A percentile compares a stretch with the other conserved stretches of the same genome.
Conservation (phyloP, 2,888 invertebrate species). For the Dolichopus griseipennis region DNA sequence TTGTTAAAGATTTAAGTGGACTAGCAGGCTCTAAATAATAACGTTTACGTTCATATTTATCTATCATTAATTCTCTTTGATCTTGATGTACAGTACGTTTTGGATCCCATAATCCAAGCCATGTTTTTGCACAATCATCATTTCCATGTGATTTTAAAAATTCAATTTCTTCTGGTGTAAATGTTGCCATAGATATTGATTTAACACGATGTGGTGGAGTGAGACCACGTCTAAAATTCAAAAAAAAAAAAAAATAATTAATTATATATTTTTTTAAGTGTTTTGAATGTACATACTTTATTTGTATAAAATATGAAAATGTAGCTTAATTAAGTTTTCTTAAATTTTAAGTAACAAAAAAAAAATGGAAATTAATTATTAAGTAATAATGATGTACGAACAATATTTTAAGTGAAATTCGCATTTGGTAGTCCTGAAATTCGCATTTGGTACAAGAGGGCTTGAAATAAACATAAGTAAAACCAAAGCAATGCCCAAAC, state of each 20-base stretch:
- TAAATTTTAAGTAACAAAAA: too few species aligned
- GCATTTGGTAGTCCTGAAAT: too few species aligned
- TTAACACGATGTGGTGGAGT: constrained; percentile 98
- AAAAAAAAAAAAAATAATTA: constrained; percentile 25
- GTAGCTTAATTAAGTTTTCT: too few species aligned
- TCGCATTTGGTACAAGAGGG: too few species aligned
- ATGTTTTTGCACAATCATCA: constrained; percentile 84
- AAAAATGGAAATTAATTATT: too few species aligned
- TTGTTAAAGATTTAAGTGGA: constrained; percentile 42
- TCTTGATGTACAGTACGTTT: constrained; percentile 80
- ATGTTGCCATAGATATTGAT: constrained; percentile 97
- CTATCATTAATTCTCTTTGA: constrained; percentile 85
- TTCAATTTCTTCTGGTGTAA: constrained; percentile 90
- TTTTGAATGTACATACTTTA: too few species aligned
- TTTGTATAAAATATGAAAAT: too few species aligned
- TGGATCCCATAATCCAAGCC: constrained; percentile 82
- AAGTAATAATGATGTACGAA: too few species aligned
- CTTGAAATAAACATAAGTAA: too few species aligned
- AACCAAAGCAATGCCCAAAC: too few species aligned
- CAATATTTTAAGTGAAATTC: too few species aligned
- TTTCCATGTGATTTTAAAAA: constrained; percentile 84
- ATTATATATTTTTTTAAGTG: too few species aligned
- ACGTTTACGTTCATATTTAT: constrained; percentile 90
- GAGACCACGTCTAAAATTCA: constrained; percentile 74
- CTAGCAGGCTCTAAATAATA: constrained; percentile 44